Percentiles rank a stretch among this genome's conserved stretches.
phyloP scores from a whole-genome alignment of 2,888 invertebrate genomes.

The Drosophila buzzatii region DNA sequence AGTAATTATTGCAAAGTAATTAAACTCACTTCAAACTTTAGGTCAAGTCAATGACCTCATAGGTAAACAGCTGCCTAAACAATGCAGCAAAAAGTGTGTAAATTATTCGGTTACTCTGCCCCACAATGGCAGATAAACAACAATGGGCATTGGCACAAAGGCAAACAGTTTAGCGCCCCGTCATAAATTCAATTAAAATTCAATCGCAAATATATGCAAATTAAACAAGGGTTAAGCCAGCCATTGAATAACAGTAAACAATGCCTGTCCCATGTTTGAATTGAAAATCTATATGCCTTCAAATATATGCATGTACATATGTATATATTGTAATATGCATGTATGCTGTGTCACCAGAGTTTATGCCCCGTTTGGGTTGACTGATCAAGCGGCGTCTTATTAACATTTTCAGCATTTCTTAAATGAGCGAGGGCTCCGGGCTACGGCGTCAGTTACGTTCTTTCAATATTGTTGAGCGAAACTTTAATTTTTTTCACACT shows the following conservation, averaged over 20 bases:
- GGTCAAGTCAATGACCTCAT: constrained; percentile 16
- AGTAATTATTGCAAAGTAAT: constrained; percentile 1
- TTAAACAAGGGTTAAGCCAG: constrained; percentile 54
- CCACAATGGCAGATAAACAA: constrained; percentile 19
- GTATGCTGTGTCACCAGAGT: constrained; percentile 14
- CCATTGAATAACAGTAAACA: constrained; percentile 31
- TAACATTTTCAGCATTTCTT: constrained; percentile 52
- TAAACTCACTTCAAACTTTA: too few relatives aligned
- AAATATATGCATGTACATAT: not conserved
- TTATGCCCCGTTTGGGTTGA: constrained; percentile 16
- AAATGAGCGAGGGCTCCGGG: constrained; percentile 40
- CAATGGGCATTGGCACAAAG: constrained; percentile 31
- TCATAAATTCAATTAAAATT: constrained; percentile 77
- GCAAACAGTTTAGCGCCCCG: constrained; percentile 51
- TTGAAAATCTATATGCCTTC: constrained; percentile 7
- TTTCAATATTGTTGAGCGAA: constrained; percentile 52
- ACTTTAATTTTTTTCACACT: constrained; percentile 76
- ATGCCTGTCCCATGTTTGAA: constrained; percentile 31
- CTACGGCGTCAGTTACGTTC: constrained; percentile 9
- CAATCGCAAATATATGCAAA: constrained; percentile 76
- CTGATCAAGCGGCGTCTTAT: constrained; percentile 28
- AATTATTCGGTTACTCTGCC: constrained; percentile 53
- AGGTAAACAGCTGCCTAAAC: constrained; percentile 49
- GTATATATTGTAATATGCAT: not conserved
- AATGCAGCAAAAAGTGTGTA: constrained; percentile 57